Base-by-base conservation (phyloP, 2,888 invertebrate species). In the Rotaria magnacalcarata region DNA sequence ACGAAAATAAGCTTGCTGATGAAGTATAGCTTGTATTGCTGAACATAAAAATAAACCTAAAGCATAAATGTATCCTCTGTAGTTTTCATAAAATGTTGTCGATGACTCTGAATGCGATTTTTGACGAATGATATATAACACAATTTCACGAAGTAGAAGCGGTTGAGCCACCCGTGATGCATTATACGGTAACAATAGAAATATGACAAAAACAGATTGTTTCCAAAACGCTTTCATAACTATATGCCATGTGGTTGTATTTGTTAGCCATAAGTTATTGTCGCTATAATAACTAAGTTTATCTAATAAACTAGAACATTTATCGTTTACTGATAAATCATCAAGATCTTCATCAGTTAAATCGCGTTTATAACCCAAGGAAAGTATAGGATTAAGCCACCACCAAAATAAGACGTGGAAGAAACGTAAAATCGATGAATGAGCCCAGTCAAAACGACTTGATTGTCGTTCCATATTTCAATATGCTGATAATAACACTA, bases 401-500 rank as follows among this genome's bases (percentile, higher is more conserved):
- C 24, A 80, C 80, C 80, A 80, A 47, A 80, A 80, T 47, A 80
- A 80, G 4, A 80, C 80, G n/a, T 80, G 47, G 24, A 80, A 80
- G 3, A 21, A 21, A 80, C 80, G 80, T 11, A 80, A 80, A 47
- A 21, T 14, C 3, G 80, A 80, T 47, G 80, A 80, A 47, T 80
- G 80, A 43, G 80, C 80, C 80, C 80, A 80, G 80, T 80, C 80
- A n/a, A 47, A 80, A 43, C 80, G 80, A 80, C 80, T 80, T n/a
- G 80, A 47, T 14, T 80, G 80, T 8, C 80, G 47, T 0, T 16
- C 14, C 80, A 80, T 80, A 7, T 24, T 11, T 80, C 24, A n/a
- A 16, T 47, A 24, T 7, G 47, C n/a, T 41, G 21, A 47, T n/a
- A 47, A n/a, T 2, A 80, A 21, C 19, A 21, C 16, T 2, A 58